Base-by-base conservation (phyloP, 2,888 invertebrate species). In the Spatulosminthurus flaviceps region DNA sequence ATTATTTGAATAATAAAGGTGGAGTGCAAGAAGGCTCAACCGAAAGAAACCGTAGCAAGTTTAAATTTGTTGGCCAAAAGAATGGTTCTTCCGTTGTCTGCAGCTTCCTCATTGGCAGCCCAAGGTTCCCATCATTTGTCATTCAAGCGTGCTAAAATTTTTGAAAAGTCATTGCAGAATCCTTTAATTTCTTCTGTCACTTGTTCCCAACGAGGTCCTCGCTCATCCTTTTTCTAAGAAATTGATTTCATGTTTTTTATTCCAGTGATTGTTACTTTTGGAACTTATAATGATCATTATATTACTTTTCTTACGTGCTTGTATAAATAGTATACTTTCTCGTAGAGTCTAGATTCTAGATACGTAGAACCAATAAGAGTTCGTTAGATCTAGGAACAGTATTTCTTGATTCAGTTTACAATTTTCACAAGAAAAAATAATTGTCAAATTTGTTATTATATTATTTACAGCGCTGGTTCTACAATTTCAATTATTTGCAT, bases 21-120 rank as follows among this genome's bases (percentile, higher is more conserved):
- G 80, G 87, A 87, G 79, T 87, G 87, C 84, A 87, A 87, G 83
- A 87, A 87, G 82, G 87, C 87, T 66, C 87, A 87, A 84, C 87
- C 87, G 4, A 85, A 85, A 79, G 85, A 85, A 81, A 83, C 85
- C 21, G 85, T 80, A 22, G 83, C 84, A 61, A 83, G 85, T 79
- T 82, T 85, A 79, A 85, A 85, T 82, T 80, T 85, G 41, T 81
- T 85, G 74, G 83, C 85, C 26, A 85, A 85, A 80, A 81, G 85
- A 79, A 84, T 85, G 84, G 84, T 84, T 83, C 84, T 85, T 83
- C 85, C 85, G 66, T 77, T 85, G 51, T 81, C 84, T 41, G 81
- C 83, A 79, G 83, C 82, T 74, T 83, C 84, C 77, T 77, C 82
- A 51, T 74, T 85, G 77, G 84, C 85, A 81, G 83, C 84, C 77